Conservation (phyloP, 2,888 invertebrate species). For the Hoplodrina ambigua region DNA sequence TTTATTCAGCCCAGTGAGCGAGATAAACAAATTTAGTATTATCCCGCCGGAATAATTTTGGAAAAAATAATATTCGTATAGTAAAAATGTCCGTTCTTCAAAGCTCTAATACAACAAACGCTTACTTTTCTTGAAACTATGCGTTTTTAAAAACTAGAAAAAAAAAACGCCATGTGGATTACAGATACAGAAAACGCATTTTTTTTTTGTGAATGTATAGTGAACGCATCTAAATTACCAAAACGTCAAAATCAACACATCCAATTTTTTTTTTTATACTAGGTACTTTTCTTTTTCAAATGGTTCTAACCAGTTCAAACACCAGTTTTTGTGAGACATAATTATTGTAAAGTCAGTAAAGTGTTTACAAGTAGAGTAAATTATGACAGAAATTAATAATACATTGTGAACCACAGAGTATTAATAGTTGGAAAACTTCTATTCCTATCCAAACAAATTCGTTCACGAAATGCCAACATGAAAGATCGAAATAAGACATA, state of each 20-base stretch:
- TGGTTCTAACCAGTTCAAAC: constrained; percentile 6
- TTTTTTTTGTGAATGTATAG: constrained; percentile 53
- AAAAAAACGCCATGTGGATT: background rate
- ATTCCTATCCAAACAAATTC: constrained; percentile 51
- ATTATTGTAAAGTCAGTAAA: constrained; percentile 29
- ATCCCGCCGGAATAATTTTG: constrained; percentile 31
- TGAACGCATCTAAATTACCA: constrained; percentile 6
- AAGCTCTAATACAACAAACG: too few relatives aligned
- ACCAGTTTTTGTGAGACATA: constrained; percentile 1
- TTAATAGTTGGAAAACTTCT: constrained; percentile 50
- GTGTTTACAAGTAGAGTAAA: constrained; percentile 44
- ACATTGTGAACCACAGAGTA: constrained; percentile 45
- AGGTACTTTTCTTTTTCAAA: constrained; percentile 9
- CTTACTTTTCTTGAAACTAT: too few relatives aligned
- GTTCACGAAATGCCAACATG: constrained; percentile 67
- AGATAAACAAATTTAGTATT: constrained; percentile 44
- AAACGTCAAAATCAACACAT: constrained; percentile 70
- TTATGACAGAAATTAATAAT: constrained; percentile 8
- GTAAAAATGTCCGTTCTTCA: too few relatives aligned
- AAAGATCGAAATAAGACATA: constrained; percentile 55
- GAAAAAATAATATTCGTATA: background rate
- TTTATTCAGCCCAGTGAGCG: constrained; percentile 69
- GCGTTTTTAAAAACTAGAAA: too few relatives aligned
- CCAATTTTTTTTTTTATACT: constrained; percentile 57
- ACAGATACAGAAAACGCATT: background rate